These are phyloP conservation scores for Hetaerina americana DNA, from an alignment of 1,140 invertebrate species.

Conservation along the genomic window DNA sequence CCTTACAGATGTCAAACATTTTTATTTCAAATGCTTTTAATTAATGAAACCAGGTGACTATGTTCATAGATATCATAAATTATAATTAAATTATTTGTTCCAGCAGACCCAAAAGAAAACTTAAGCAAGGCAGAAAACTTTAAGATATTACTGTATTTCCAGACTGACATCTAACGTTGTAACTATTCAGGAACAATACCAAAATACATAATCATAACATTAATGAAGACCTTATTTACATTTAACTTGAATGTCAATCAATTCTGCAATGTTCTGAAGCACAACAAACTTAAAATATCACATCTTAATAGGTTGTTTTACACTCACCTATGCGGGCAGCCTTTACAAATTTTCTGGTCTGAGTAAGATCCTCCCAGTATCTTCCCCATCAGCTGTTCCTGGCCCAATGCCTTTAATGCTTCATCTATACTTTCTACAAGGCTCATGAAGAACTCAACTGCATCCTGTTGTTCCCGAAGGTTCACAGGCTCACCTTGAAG, in stretches of 20 bases:
- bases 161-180: no score
- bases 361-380: conserved; percentile 93
- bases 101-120: no score
- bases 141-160: no score
- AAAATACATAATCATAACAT: no score
- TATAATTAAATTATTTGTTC: no score
- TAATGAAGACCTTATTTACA: no score
- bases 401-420: conserved; percentile 81
- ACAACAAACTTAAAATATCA: background rate
- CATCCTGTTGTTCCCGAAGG: conserved; percentile 94
- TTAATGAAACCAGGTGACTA: no score
- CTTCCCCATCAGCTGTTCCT: conserved; percentile 86
- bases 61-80: no score
- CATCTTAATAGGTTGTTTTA: background rate
- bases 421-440: conserved; percentile 94
- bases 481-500: conserved; percentile 91
- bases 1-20: no score
- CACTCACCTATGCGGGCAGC: conserved; percentile 83
- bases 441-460: conserved; percentile 98
- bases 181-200: no score
- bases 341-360: conserved; percentile 98
- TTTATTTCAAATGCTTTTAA: no score
- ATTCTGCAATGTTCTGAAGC: background rate
- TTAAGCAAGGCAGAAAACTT: no score
- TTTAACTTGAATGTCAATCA: background rate